phyloP scores from a whole-genome alignment of 2,797 vertebrate species.

The Pipistrellus nathusii region DNA sequence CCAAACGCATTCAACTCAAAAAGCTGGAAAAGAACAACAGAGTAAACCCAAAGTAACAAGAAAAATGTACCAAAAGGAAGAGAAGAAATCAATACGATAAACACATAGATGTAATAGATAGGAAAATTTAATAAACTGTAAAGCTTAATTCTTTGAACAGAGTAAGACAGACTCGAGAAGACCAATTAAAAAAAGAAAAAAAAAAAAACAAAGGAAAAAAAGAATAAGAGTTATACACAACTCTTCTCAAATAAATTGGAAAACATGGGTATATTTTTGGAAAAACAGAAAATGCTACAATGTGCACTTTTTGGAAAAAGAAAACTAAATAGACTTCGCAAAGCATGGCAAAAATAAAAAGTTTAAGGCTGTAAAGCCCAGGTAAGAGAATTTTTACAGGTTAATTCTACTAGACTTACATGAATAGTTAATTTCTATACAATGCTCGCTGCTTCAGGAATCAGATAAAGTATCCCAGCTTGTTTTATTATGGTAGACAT shows the following conservation, averaged over 20 bases:
- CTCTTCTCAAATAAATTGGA: neutral
- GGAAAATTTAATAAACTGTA: slow-evolving; percentile 12
- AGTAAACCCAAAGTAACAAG: slow-evolving; percentile 30
- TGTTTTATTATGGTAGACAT: slow-evolving; percentile 1
- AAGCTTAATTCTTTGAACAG: slow-evolving; percentile 33
- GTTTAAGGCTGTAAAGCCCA: neutral
- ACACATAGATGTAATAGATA: slow-evolving; percentile 19
- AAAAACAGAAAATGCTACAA: slow-evolving; percentile 23
- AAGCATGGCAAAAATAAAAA: neutral
- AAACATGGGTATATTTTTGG: slow-evolving; percentile 22
- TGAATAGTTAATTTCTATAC: neutral
- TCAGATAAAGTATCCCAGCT: neutral
- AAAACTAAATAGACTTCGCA: neutral
- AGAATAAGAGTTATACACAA: neutral
- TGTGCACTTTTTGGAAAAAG: neutral
- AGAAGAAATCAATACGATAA: slow-evolving; percentile 25
- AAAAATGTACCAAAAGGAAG: neutral
- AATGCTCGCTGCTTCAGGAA: neutral
- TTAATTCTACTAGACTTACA: slow-evolving; percentile 14
- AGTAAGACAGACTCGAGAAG: neutral
- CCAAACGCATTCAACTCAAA: neutral
- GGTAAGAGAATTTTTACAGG: neutral
- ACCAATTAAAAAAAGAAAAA: neutral
- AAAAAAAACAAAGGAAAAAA: neutral
- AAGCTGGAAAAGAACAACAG: neutral